Conservation (phyloP, 2,113 vertebrate genomes). For the Rhinogobius similis region DNA sequence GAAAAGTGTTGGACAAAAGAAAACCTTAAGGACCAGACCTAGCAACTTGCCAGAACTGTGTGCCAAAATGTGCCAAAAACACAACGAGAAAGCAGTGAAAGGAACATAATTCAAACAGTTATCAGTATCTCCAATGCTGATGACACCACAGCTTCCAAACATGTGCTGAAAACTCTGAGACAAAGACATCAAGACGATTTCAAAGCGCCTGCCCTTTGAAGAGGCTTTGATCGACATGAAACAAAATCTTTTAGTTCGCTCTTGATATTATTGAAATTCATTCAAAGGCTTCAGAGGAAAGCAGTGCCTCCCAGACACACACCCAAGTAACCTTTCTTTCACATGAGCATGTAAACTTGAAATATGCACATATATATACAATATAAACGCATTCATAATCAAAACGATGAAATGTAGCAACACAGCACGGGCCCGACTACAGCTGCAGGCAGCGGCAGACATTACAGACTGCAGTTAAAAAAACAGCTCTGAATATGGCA, state of each 20-base stretch:
- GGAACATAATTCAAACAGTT: background rate
- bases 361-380: conserved; percentile 31
- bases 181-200: conserved; percentile 5
- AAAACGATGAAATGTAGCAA: conserved; percentile 16
- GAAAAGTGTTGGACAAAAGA: background rate
- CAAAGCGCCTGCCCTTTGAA: conserved; percentile 16
- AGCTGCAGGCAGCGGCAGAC: conserved; percentile 44
- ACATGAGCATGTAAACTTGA: conserved; percentile 26
- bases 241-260: conserved; percentile 16
- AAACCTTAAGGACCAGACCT: background rate
- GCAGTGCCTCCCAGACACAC: background rate
- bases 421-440: conserved; percentile 42
- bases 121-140: background rate
- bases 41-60: too few relatives aligned
- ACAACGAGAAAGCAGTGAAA: background rate
- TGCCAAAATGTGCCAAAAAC: background rate
- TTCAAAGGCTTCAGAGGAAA: conserved; percentile 7
- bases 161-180: background rate
- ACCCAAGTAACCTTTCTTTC: background rate
- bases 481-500: conserved; percentile 36
- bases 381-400: conserved; percentile 2
- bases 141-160: conserved; percentile 4
- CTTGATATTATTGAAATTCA: conserved; percentile 18
- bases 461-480: conserved; percentile 34
- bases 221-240: conserved; percentile 19